phyloP scores from a whole-genome alignment of 2,113 vertebrate genomes.

The Oryctolagus cuniculus region DNA sequence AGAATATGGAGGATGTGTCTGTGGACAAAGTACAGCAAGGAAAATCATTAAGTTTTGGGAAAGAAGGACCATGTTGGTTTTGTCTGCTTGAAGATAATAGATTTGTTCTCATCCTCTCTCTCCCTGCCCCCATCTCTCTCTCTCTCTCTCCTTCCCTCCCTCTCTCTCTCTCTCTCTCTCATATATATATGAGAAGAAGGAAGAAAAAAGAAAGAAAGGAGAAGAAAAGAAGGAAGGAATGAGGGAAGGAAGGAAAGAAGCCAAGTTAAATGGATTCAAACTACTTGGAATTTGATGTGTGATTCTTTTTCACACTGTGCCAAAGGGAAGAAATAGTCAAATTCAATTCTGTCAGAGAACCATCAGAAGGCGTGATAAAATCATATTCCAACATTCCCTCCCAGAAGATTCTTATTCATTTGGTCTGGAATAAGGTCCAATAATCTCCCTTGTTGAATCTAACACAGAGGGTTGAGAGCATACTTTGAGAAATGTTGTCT shows the following conservation, averaged over 20 bases:
- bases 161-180: background rate
- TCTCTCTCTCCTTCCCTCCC: background rate
- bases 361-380: background rate
- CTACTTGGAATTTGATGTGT: background rate
- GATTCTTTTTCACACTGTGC: background rate
- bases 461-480: background rate
- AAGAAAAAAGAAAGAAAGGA: background rate
- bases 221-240: accelerated
- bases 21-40: background rate
- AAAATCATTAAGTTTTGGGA: background rate
- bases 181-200: too few relatives aligned
- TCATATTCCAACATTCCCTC: background rate
- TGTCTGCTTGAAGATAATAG: background rate
- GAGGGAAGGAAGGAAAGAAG: background rate
- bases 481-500: background rate
- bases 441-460: background rate
- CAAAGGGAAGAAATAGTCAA: background rate
- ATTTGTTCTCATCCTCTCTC: background rate
- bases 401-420: background rate
- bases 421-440: background rate
- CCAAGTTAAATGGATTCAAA: background rate
- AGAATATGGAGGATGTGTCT: background rate
- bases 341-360: slow-evolving; percentile 28
- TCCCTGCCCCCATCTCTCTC: background rate
- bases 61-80: background rate